These are phyloP conservation scores for Miniopterus natalensis DNA, from an alignment of 2,113 vertebrate genomes.

Conservation along the genomic window DNA sequence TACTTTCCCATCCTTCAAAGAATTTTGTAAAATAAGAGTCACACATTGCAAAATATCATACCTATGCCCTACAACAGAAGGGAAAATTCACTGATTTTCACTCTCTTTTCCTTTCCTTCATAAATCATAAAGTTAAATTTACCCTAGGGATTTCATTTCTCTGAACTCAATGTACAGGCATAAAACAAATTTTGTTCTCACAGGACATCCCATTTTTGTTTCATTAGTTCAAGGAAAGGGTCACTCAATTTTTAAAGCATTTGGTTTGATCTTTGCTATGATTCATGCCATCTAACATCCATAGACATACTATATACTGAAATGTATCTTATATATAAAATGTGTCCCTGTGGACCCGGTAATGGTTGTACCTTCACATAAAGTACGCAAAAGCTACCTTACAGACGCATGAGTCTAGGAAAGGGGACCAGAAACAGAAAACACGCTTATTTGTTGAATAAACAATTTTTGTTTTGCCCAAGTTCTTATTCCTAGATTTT, in stretches of 20 bases:
- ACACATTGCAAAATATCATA: slow-evolving; percentile 15
- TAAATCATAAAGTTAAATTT: slow-evolving; percentile 85
- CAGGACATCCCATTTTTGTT: slow-evolving; percentile 86
- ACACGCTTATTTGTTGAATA: slow-evolving; percentile 9
- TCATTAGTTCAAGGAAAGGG: slow-evolving; percentile 88
- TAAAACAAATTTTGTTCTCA: slow-evolving; percentile 86
- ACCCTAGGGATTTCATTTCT: slow-evolving; percentile 79
- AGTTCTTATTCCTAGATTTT: slow-evolving; percentile 46
- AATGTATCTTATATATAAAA: slow-evolving; percentile 82
- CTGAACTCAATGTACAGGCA: slow-evolving; percentile 83
- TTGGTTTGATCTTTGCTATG: slow-evolving; percentile 84
- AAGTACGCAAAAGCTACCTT: slow-evolving; percentile 66
- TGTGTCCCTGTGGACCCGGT: slow-evolving; percentile 77
- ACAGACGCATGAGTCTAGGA: slow-evolving; percentile 3
- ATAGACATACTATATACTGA: slow-evolving; percentile 76
- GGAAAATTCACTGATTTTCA: slow-evolving; percentile 68
- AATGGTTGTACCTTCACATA: slow-evolving; percentile 71
- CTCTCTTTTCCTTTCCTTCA: slow-evolving; percentile 67
- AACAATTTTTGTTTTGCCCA: not conserved
- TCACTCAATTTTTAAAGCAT: slow-evolving; percentile 87
- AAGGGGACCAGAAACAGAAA: slow-evolving; percentile 59
- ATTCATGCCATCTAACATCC: slow-evolving; percentile 83
- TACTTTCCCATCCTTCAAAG: not conserved
- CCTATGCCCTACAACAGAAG: not conserved
- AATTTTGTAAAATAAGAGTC: slow-evolving; percentile 16